These are phyloP conservation scores for Dicerorhinus sumatrensis DNA, from an alignment of 2,113 vertebrate species.

Conservation along the genomic window DNA sequence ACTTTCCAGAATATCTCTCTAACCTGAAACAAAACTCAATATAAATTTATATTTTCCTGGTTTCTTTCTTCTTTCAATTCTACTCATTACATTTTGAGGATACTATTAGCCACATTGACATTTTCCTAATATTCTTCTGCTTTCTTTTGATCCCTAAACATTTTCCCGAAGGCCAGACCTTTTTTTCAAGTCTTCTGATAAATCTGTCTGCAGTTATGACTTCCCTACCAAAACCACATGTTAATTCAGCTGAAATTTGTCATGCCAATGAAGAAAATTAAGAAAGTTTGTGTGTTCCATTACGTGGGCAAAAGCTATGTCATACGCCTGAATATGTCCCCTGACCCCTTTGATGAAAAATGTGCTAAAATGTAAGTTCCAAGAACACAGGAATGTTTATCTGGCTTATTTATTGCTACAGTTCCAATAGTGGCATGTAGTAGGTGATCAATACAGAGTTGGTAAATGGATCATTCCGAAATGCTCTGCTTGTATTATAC, in stretches of 20 bases:
- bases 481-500: neutral
- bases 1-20: neutral
- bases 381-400: neutral
- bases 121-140: neutral
- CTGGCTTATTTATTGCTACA: neutral
- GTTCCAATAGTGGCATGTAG: rapidly evolving
- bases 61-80: neutral
- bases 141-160: neutral
- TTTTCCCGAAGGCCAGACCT: neutral
- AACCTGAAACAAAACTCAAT: neutral
- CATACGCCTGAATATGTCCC: neutral
- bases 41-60: neutral
- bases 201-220: neutral
- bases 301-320: neutral
- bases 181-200: neutral
- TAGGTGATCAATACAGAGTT: neutral
- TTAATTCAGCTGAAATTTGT: neutral
- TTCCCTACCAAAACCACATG: neutral
- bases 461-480: neutral
- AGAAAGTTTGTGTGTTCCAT: neutral
- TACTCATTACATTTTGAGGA: neutral
- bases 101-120: rapidly evolving
- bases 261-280: neutral
- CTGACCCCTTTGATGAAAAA: neutral
- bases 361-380: neutral